Conservation (phyloP, 2,113 vertebrate genomes). For the Genyomyrus donnyi region DNA sequence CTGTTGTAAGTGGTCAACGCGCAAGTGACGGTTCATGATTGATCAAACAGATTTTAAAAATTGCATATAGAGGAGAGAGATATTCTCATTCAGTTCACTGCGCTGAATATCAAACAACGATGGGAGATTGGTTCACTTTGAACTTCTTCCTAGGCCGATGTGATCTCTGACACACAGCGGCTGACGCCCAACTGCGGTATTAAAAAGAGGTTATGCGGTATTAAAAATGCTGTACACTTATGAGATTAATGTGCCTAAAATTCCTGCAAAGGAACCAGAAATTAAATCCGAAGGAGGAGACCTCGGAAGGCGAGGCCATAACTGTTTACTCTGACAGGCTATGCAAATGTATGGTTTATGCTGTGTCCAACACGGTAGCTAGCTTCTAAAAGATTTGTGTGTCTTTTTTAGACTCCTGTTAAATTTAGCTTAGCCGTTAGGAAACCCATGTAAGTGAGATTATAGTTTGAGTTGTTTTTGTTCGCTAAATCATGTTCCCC, state of each 20-base stretch:
- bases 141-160: background rate
- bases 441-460: background rate
- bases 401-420: background rate
- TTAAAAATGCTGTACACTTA: background rate
- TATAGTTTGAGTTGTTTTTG: background rate
- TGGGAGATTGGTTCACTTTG: background rate
- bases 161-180: background rate
- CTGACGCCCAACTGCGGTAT: background rate
- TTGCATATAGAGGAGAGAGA: background rate
- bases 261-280: background rate
- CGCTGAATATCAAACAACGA: background rate
- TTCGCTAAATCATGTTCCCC: background rate
- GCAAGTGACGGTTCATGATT: background rate
- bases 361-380: background rate
- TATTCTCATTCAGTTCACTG: background rate
- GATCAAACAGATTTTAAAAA: background rate
- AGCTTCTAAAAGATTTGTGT: background rate
- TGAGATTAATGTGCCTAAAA: background rate
- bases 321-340: background rate
- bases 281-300: background rate
- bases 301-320: no score
- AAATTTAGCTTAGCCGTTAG: background rate
- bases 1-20: background rate
- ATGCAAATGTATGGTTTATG: background rate
- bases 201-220: background rate